A percentile compares a stretch with the other conserved stretches of the same genome.
phyloP scores from a whole-genome alignment of 23 tunicate genomes.

The Diplosoma virens region DNA sequence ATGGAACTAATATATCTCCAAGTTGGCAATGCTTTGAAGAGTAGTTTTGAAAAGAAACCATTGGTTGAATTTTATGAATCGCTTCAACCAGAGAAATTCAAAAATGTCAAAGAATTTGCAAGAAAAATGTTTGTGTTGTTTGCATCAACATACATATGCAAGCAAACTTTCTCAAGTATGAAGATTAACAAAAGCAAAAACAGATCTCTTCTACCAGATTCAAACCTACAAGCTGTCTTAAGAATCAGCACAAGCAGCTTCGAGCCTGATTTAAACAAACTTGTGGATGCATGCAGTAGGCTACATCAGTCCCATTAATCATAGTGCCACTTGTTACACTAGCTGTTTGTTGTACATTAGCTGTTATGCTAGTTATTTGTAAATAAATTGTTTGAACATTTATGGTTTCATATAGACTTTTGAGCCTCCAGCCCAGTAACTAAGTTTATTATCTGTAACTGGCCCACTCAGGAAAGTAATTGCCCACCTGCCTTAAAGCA shows the following conservation, averaged over 20 bases:
- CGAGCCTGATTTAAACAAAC: constrained; percentile 1
- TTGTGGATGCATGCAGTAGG: no score
- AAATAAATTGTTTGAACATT: neutral
- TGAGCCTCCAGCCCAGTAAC: constrained; percentile 12
- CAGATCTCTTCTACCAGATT: constrained; percentile 32
- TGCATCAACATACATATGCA: constrained; percentile 36
- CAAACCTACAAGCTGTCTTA: constrained; percentile 27
- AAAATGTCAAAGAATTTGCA: constrained; percentile 21
- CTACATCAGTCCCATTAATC: constrained; percentile 10
- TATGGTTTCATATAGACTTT: neutral
- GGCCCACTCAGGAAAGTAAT: constrained; percentile 20
- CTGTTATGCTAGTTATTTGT: constrained; percentile 14
- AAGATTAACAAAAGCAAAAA: constrained; percentile 31
- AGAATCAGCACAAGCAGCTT: constrained; percentile 41
- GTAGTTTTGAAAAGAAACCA: constrained; percentile 15
- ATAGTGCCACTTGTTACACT: neutral
- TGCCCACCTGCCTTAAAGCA: no score
- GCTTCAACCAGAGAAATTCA: constrained; percentile 19
- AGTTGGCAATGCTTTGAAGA: no score
- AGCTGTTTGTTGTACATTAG: no score
- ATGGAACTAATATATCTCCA: constrained; percentile 32
- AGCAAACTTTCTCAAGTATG: constrained; percentile 32
- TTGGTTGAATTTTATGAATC: constrained; percentile 27
- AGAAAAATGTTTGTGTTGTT: constrained; percentile 34
- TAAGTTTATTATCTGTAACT: no score